These are phyloP conservation scores for Clanis bilineata DNA, from an alignment of 2,888 invertebrate species.

Conservation along the genomic window DNA sequence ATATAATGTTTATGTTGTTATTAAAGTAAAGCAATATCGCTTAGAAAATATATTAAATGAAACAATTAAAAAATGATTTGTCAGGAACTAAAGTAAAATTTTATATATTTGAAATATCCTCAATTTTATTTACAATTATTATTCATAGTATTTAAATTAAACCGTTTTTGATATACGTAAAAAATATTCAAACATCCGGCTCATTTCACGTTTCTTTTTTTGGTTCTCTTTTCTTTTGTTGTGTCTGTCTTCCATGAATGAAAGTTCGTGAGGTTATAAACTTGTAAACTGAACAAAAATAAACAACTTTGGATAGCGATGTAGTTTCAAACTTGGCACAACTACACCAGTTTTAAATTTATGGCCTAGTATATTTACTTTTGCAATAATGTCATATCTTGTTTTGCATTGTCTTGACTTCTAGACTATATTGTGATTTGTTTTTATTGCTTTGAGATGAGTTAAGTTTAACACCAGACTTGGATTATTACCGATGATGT, in stretches of 20 bases:
- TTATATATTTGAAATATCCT: background rate
- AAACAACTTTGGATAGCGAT: background rate
- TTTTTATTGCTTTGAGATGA: no score
- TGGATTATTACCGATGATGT: no score
- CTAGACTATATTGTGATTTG: no score
- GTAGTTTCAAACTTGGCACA: slow-evolving; percentile 7
- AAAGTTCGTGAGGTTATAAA: slow-evolving; percentile 6
- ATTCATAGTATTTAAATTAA: background rate
- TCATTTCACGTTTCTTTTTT: background rate
- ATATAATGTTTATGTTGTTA: no score
- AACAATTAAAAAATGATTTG: background rate
- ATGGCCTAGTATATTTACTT: slow-evolving; percentile 2
- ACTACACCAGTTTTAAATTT: slow-evolving; percentile 5
- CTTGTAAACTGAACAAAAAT: slow-evolving; percentile 2
- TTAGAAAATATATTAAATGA: background rate
- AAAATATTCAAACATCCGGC: slow-evolving; percentile 7
- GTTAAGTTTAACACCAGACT: no score
- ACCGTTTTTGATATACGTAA: background rate
- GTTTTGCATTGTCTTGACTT: background rate
- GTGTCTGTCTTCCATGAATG: slow-evolving; percentile 8
- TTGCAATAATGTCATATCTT: background rate
- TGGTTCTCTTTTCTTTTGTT: background rate
- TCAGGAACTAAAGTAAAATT: background rate
- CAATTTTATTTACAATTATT: background rate
- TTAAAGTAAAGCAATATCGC: no score